phyloP scores from a whole-genome alignment of 2,888 invertebrate species.

The Mimas tiliae region DNA sequence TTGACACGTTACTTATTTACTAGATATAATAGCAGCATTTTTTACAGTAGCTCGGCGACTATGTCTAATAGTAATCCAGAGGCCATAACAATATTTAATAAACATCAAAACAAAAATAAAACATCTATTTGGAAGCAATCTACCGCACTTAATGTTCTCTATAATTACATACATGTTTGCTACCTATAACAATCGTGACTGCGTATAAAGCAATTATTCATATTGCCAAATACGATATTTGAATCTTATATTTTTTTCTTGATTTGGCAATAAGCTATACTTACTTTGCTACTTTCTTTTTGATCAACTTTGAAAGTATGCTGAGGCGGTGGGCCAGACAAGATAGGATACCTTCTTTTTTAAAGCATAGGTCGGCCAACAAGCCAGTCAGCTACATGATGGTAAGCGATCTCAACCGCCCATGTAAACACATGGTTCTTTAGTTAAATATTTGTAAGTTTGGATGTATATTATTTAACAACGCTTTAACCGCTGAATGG shows the following conservation, averaged over 20 bases:
- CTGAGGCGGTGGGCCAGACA: no score
- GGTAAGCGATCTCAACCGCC: no score
- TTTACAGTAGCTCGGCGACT: conserved; percentile 34
- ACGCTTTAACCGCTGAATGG: no score
- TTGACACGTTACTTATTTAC: no score
- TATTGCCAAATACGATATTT: conserved; percentile 27
- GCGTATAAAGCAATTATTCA: conserved; percentile 37
- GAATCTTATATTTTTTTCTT: neutral
- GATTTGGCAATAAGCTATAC: conserved; percentile 30
- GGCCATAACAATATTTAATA: conserved; percentile 46
- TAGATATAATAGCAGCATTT: conserved; percentile 11
- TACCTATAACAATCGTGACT: conserved; percentile 54
- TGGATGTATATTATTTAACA: no score
- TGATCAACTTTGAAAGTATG: no score
- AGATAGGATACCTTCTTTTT: no score
- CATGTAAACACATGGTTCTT: no score
- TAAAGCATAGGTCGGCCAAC: no score
- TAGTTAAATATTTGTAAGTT: no score
- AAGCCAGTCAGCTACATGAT: no score
- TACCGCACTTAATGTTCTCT: conserved; percentile 49
- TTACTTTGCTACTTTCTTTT: neutral
- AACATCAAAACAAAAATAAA: conserved; percentile 45
- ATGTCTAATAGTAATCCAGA: conserved; percentile 37
- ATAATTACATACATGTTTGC: conserved; percentile 58
- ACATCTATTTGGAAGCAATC: conserved; percentile 42